Evolutionary conservation across 1,140 invertebrate genomes (phyloP), one percentile per base, ranked within the genome.

Genomic region (Drosophila lacertosa): DNA sequence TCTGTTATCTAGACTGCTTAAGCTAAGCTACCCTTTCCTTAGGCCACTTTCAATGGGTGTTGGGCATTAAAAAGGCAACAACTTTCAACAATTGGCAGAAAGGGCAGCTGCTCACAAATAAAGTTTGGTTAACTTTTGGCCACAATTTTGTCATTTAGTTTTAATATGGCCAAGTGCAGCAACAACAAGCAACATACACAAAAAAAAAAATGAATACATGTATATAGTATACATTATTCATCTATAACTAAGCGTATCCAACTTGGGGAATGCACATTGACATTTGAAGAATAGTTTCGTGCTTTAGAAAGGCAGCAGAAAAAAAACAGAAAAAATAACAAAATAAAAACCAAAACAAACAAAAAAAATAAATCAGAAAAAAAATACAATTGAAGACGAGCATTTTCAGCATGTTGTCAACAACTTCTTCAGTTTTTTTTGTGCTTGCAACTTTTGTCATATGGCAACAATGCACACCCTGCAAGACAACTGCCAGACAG

Each of bases 251-350:
- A 54, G 20, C 51, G 35, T 40, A 54, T 11, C 35, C 51, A 32
- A 55, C 40, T 53, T 59, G 62, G 62, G 75, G 73, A 69, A 68
- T 72, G 79, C 57, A 60, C 75, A 84, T 63, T 84, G 80, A 84
- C 80, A 84, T 84, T 84, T 84, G 58, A 59, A 69, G 65, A 69
- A 69, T 69, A 35, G 58, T 16, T 57, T 44, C n/a, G 7, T 70
- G 50, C 64, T 69, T 72, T 72, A 72, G 69, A 66, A 72, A 72
- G 67, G 67, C 67, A 50, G n/a, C 50, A 44, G 29, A 47, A 22
- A 32, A 26, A 54, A 67, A 69, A 4, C 45, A 37, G 47, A 33
- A 18, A 54, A 67, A 69, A 4, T n/a, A n/a, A n/a, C n/a, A n/a
- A n/a, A n/a, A n/a, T n/a, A n/a, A n/a, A n/a, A n/a, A n/a, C n/a